Evolutionary conservation across 2,797 vertebrate species (phyloP), one percentile per base, ranked within the genome.

Genomic region (Cheirogaleus major): DNA sequence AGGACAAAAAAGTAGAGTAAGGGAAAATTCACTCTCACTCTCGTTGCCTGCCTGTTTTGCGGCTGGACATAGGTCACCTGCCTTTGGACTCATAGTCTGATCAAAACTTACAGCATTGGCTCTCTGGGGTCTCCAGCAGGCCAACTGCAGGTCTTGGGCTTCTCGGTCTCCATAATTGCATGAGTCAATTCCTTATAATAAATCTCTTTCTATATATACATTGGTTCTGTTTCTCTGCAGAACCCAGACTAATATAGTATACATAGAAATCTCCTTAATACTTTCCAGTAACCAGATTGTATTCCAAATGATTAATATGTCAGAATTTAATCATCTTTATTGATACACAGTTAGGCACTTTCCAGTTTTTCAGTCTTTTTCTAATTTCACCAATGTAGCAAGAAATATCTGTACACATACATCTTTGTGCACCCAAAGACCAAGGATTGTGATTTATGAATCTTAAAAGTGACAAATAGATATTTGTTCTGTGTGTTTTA

Each of bases 341-440:
- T 43, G 32, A 75, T 70, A 83, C 35, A 78, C 43, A 82, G 43
- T 86, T 79, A 86, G 57, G 32, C 45, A 50, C 41, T 72, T 91
- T 35, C 52, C 65, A 35, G 35, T 61, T 75, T 93, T 84, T 67
- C 41, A 57, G 48, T 65, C 20, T 93, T 95, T 92, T 93, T 84
- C 72, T 81, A 30, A 52, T 76, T 69, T 84, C 32, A 72, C 8
- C 35, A 70, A 25, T 25, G 15, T 63, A 78, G 32, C 45, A 73
- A 9, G 91, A 81, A 72, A 73, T 59, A 63, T 78, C 12, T 63
- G 3, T n/a, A 70, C 20, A 85, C 10, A 63, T 18, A 55, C 15
- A 45, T 86, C 78, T 69, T 85, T 48, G 20, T 88, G 14, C 52
- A 81, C 5, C 27, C n/a, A 8, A 69, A 38, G 20, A 73, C 43